phyloP scores from a whole-genome alignment of 2,888 invertebrate species.

The Zeuzera pyrina region DNA sequence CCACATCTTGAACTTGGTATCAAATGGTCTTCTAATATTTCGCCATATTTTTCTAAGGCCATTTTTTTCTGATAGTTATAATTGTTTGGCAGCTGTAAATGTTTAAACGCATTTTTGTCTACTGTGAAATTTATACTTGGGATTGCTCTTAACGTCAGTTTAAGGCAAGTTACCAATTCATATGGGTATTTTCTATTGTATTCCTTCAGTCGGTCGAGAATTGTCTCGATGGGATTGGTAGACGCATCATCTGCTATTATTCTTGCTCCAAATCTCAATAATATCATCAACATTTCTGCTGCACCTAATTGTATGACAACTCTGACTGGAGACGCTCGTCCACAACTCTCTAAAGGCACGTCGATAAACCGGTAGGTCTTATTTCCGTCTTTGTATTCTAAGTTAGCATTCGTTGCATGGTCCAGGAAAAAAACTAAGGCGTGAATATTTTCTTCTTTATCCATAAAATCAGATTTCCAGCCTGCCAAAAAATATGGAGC shows the following conservation, averaged over 20 bases:
- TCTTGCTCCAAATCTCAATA: conserved; percentile 80
- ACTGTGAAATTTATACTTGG: conserved; percentile 70
- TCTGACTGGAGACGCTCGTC: conserved; percentile 79
- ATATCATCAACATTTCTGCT: conserved; percentile 81
- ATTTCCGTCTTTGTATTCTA: conserved; percentile 66
- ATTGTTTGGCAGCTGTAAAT: conserved; percentile 45
- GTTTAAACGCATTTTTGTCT: conserved; percentile 38
- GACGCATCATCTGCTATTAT: conserved; percentile 72
- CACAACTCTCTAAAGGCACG: conserved; percentile 87
- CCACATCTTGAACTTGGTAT: conserved; percentile 76
- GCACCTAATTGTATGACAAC: conserved; percentile 83
- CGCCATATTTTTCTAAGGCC: conserved; percentile 52
- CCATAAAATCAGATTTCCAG: conserved; percentile 89
- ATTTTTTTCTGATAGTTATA: conserved; percentile 61
- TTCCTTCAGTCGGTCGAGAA: conserved; percentile 77
- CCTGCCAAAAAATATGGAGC: conserved; percentile 88
- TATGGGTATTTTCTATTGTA: conserved; percentile 77
- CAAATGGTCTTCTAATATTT: conserved; percentile 72
- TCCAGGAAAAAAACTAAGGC: conserved; percentile 84
- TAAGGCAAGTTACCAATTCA: conserved; percentile 79
- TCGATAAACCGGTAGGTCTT: conserved; percentile 77
- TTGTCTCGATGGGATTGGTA: conserved; percentile 75
- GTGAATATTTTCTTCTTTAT: conserved; percentile 83
- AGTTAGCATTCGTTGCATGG: conserved; percentile 79
- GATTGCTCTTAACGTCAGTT: conserved; percentile 77